Evolutionary conservation across 2,797 vertebrate genomes (phyloP).

Genomic region (Phalanger gymnotis): DNA sequence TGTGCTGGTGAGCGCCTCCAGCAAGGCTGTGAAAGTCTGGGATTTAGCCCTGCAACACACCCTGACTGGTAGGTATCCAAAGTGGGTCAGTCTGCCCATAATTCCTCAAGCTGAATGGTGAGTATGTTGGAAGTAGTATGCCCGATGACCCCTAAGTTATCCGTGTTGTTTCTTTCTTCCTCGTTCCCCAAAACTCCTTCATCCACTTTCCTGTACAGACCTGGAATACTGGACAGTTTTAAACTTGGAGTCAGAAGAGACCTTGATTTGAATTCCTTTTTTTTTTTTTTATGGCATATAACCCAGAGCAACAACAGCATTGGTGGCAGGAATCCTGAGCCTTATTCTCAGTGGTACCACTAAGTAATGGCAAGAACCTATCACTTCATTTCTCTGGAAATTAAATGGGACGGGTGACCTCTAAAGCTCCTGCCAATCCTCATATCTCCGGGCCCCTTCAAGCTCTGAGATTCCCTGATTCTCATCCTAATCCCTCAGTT

Average conservation of each 20-base stretch:
- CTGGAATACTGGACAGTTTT: neutral
- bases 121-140: neutral
- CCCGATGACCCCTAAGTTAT: neutral
- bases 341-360: neutral
- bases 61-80: slow-evolving; percentile 87
- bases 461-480: neutral
- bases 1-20: slow-evolving; percentile 85
- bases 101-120: neutral
- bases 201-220: neutral
- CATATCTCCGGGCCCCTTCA: neutral
- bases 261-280: neutral
- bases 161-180: neutral
- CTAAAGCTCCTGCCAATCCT: neutral
- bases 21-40: slow-evolving; percentile 88
- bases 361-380: neutral
- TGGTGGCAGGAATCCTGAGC: neutral
- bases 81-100: neutral
- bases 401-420: neutral
- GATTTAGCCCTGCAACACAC: slow-evolving; percentile 86
- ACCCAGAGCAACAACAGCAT: neutral
- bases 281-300: neutral
- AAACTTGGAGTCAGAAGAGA: neutral
- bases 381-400: neutral
- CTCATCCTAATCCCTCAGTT: neutral
- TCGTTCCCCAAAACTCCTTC: neutral